These are phyloP conservation scores for Pomacea canaliculata DNA, from an alignment of 2,888 invertebrate genomes.

Conservation along the genomic window DNA sequence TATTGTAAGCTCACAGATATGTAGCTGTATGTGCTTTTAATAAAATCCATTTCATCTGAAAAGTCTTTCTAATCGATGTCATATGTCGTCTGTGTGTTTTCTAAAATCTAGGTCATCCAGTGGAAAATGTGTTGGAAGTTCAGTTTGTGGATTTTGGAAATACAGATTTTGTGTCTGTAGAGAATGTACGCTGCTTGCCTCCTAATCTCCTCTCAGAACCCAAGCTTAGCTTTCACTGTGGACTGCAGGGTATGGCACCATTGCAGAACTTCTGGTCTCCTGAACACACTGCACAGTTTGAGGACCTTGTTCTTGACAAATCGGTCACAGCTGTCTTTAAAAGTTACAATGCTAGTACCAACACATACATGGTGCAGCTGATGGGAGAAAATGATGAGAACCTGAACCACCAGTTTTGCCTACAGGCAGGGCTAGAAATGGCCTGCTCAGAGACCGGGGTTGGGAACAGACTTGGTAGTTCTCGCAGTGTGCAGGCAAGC, in stretches of 20 bases:
- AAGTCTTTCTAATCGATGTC: no score
- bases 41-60: no score
- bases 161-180: constrained; percentile 51
- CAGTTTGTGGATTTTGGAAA: constrained; percentile 69
- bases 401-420: constrained; percentile 54
- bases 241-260: constrained; percentile 50
- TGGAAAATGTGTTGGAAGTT: constrained; percentile 56
- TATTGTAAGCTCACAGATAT: no score
- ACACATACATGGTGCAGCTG: constrained; percentile 48
- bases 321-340: constrained; percentile 48
- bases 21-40: no score
- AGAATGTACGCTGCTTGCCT: constrained; percentile 27
- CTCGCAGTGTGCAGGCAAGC: constrained; percentile 4
- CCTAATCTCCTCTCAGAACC: constrained; percentile 39
- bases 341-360: neutral
- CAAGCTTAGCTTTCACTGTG: constrained; percentile 56
- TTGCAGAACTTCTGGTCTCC: constrained; percentile 60
- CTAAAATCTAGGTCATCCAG: constrained; percentile 29
- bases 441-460: neutral
- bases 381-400: constrained; percentile 42
- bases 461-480: neutral
- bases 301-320: constrained; percentile 55
- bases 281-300: constrained; percentile 57
- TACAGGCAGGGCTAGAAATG: neutral
- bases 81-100: neutral